Evolutionary conservation across 2,888 invertebrate genomes (phyloP).

Genomic region (Tryphoninae sp.): DNA sequence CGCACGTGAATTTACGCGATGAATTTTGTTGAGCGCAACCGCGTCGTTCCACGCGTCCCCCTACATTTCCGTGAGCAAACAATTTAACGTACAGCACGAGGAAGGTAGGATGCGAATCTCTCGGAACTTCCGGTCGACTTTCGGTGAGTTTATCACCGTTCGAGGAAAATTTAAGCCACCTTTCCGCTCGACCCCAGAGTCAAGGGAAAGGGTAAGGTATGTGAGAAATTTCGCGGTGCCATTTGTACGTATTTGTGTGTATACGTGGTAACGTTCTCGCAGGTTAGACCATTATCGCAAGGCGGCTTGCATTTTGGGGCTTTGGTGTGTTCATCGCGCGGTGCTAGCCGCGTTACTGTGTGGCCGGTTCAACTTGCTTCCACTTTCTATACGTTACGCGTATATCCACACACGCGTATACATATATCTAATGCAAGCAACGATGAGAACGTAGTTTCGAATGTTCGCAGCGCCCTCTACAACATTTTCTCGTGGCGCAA

Average conservation of each 20-base stretch:
- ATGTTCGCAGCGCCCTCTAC: constrained; percentile 1
- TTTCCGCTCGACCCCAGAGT: background rate
- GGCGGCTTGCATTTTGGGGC: constrained; percentile 22
- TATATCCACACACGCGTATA: constrained; percentile 4
- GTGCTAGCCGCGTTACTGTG: constrained; percentile 39
- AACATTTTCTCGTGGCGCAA: background rate
- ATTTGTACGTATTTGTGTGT: constrained; percentile 23
- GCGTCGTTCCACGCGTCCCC: constrained; percentile 34
- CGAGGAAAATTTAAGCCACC: constrained; percentile 40
- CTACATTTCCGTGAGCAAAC: constrained; percentile 15
- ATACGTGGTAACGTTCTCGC: constrained; percentile 3
- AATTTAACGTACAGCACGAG: constrained; percentile 26
- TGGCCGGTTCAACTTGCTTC: constrained; percentile 17
- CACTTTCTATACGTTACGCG: background rate
- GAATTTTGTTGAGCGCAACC: constrained; percentile 28
- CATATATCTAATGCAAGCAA: background rate
- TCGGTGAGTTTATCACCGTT: constrained; percentile 32
- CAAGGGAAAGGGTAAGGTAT: background rate
- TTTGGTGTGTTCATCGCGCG: constrained; percentile 25
- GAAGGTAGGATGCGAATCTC: constrained; percentile 8
- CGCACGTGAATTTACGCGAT: constrained; percentile 19
- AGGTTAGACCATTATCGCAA: constrained; percentile 20
- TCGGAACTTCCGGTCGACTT: constrained; percentile 49
- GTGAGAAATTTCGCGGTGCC: constrained; percentile 41
- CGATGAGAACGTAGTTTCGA: constrained; percentile 2